phyloP scores from a whole-genome alignment of 2,888 invertebrate genomes.

The Drosophila seclusa region DNA sequence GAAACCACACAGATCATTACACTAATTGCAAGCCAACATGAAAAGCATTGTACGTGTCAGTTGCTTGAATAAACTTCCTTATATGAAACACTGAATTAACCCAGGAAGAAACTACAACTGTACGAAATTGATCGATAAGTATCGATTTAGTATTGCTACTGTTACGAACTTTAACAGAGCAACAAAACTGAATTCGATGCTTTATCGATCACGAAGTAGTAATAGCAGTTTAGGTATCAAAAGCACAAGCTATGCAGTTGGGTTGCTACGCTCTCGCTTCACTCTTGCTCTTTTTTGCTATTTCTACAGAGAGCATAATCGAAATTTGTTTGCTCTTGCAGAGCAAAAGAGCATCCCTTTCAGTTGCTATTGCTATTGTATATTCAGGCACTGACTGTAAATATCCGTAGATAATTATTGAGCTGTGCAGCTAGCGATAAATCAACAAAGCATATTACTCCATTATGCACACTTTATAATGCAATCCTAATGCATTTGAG shows the following conservation, averaged over 20 bases:
- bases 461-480: background rate
- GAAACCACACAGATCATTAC: constrained; percentile 16
- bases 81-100: background rate
- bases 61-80: constrained; percentile 9
- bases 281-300: background rate
- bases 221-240: background rate
- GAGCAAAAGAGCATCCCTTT: background rate
- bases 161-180: background rate
- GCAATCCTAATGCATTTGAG: constrained; percentile 17
- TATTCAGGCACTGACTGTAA: background rate
- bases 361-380: background rate
- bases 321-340: background rate
- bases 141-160: background rate
- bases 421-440: background rate
- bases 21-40: constrained; percentile 24
- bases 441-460: background rate
- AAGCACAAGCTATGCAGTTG: background rate
- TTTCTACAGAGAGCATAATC: background rate
- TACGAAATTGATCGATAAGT: background rate
- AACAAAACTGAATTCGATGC: background rate
- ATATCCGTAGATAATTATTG: background rate
- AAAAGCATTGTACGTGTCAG: constrained; percentile 34
- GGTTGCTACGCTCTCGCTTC: background rate
- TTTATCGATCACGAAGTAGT: background rate
- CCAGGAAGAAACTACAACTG: background rate